Evolutionary conservation across 2,113 vertebrate genomes (phyloP).

Genomic region (Neodon shergylaensis): DNA sequence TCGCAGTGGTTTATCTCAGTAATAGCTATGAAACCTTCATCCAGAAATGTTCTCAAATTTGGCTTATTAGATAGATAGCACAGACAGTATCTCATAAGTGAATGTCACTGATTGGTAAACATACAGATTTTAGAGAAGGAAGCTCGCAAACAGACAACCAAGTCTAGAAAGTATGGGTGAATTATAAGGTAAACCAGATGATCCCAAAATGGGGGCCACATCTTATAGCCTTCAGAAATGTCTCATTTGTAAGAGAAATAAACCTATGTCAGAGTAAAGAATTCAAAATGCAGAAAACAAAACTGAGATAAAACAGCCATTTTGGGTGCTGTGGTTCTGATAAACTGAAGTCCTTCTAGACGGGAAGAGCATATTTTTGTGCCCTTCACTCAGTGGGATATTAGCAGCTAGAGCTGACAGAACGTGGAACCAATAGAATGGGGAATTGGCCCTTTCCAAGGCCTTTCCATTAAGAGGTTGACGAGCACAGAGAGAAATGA

Average conservation of each 20-base stretch:
- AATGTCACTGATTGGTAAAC: background rate
- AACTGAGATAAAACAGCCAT: background rate
- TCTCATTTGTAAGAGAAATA: background rate
- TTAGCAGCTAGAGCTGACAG: background rate
- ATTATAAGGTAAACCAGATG: background rate
- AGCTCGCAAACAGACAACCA: background rate
- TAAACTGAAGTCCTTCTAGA: background rate
- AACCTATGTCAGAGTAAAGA: background rate
- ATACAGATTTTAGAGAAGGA: background rate
- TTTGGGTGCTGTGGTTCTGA: background rate
- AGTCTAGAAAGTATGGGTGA: background rate
- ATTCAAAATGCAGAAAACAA: background rate
- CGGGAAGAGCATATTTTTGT: background rate
- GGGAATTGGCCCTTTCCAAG: background rate
- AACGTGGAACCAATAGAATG: background rate
- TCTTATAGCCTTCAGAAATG: background rate
- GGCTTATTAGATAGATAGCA: background rate
- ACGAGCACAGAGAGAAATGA: background rate
- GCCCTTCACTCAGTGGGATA: background rate
- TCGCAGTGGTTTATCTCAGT: background rate
- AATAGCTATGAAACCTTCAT: background rate
- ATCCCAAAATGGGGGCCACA: background rate
- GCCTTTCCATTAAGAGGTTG: background rate
- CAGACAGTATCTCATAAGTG: background rate
- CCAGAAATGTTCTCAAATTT: constrained; percentile 1